Percentiles rank a stretch among this genome's conserved stretches.
Conservation (phyloP, 2,113 vertebrate species). For the Canis aureus region DNA sequence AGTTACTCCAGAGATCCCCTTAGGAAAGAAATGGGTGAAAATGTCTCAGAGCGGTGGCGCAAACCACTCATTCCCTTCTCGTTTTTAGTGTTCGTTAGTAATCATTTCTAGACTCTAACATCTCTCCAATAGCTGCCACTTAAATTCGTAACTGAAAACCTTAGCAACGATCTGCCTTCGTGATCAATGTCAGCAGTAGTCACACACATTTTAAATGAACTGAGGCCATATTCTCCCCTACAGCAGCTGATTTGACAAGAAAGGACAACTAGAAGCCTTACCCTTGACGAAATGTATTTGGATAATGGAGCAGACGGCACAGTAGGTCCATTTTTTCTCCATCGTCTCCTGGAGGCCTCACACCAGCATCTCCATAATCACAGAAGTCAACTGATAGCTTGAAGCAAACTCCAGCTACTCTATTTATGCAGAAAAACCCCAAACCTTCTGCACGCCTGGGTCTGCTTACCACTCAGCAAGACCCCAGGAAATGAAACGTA, state of each 20-base stretch:
- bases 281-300: constrained; percentile 65
- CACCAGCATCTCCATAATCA: background rate
- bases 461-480: background rate
- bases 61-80: background rate
- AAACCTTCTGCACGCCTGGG: constrained; percentile 45
- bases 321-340: constrained; percentile 72
- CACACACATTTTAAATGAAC: constrained; percentile 33
- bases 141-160: constrained; percentile 34
- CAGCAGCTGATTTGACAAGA: background rate
- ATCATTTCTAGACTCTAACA: constrained; percentile 22
- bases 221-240: background rate
- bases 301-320: constrained; percentile 69
- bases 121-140: background rate
- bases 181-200: constrained; percentile 26
- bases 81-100: background rate
- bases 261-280: constrained; percentile 66
- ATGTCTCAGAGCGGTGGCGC: background rate
- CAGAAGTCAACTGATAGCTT: background rate
- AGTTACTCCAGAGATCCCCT: constrained; percentile 18
- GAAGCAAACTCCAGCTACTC: constrained; percentile 58
- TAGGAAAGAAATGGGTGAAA: background rate
- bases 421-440: background rate
- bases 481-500: constrained; percentile 79
- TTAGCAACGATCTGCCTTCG: background rate
- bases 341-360: constrained; percentile 66